These are phyloP conservation scores for Oryctes rhinoceros DNA, from an alignment of 1,140 invertebrate genomes.

Conservation along the genomic window DNA sequence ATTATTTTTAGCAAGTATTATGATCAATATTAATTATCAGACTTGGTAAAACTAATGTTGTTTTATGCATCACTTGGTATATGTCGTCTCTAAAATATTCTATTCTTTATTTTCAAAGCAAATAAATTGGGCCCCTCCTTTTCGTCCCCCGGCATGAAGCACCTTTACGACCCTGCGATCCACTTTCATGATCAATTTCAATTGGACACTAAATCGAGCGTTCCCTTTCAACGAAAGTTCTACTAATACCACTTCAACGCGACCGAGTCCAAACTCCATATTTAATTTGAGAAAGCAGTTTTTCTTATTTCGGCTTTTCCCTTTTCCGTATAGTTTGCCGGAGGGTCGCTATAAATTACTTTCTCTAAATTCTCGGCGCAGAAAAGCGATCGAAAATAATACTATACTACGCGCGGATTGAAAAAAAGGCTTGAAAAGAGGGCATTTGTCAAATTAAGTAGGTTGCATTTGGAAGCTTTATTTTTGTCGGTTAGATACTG, in stretches of 20 bases:
- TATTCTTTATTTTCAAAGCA: too few species aligned
- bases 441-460: too few species aligned
- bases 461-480: too few species aligned
- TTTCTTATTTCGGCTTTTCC: constrained; percentile 35
- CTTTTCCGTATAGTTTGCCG: constrained; percentile 17
- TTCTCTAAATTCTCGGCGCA: not conserved
- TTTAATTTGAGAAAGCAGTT: constrained; percentile 33
- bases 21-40: too few species aligned
- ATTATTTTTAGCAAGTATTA: too few species aligned
- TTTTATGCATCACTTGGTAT: too few species aligned
- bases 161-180: not conserved
- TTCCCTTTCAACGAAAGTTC: constrained; percentile 10
- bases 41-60: too few species aligned
- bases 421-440: too few species aligned
- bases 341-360: constrained; percentile 28
- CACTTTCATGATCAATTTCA: constrained; percentile 19
- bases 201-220: constrained; percentile 1
- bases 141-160: too few species aligned
- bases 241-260: not conserved
- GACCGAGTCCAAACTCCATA: constrained; percentile 26
- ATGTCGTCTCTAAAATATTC: too few species aligned
- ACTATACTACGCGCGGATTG: not conserved
- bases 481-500: too few species aligned
- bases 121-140: too few species aligned
- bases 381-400: constrained; percentile 9